phyloP scores from a whole-genome alignment of 2,888 invertebrate species.

The Drosophila austrosaltans region DNA sequence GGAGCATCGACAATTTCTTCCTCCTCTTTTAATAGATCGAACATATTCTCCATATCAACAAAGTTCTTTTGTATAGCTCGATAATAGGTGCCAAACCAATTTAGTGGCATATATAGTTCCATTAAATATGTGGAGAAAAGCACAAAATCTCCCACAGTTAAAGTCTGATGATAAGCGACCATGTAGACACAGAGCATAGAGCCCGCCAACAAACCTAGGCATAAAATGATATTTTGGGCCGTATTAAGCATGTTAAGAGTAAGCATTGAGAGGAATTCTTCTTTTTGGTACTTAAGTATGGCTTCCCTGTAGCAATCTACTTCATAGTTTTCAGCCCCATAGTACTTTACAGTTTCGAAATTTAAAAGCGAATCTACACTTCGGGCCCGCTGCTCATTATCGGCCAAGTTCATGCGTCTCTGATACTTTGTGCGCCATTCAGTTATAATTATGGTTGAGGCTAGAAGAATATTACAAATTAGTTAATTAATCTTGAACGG shows the following conservation, averaged over 20 bases:
- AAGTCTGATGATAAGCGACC: conserved; percentile 88
- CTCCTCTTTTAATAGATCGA: conserved; percentile 94
- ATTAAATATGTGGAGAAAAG: conserved; percentile 97
- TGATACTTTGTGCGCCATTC: conserved; percentile 99
- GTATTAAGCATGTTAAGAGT: conserved; percentile 96
- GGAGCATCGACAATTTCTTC: conserved; percentile 94
- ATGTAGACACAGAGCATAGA: conserved; percentile 94
- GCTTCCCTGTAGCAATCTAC: conserved; percentile 92
- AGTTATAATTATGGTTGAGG: conserved; percentile 92
- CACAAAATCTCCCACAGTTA: conserved; percentile 98
- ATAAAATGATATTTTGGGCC: conserved; percentile 95
- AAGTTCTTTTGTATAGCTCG: conserved; percentile 98
- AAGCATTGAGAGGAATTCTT: conserved; percentile 94
- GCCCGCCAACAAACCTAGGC: conserved; percentile 92
- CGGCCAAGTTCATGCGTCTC: conserved; percentile 95
- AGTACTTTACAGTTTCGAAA: conserved; percentile 99
- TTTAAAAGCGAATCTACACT: conserved; percentile 98
- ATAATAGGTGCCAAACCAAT: conserved; percentile 99
- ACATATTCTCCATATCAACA: conserved; percentile 99
- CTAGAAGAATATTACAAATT: conserved; percentile 54
- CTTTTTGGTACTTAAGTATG: conserved; percentile 93
- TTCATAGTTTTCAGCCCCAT: conserved; percentile 97
- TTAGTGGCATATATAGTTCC: conserved; percentile 96
- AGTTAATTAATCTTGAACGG: background rate
- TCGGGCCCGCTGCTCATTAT: conserved; percentile 95